Evolutionary conservation across 2,797 vertebrate genomes (phyloP).

Genomic region (Xenops minutus): DNA sequence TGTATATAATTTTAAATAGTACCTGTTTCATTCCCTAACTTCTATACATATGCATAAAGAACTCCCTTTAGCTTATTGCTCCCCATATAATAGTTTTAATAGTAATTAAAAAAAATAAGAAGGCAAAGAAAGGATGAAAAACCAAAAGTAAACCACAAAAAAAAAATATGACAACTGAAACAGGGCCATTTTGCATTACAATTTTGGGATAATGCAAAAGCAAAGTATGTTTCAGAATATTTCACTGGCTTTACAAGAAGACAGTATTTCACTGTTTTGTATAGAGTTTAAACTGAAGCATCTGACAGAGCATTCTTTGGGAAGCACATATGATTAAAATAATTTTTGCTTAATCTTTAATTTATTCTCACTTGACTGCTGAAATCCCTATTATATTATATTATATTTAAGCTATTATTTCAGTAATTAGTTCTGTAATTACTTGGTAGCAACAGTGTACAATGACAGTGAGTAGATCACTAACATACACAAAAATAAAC

Average conservation of each 20-base stretch:
- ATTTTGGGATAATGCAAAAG: neutral
- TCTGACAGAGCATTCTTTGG: neutral
- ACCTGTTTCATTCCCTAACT: neutral
- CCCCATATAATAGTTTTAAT: neutral
- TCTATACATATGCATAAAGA: neutral
- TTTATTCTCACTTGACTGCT: neutral
- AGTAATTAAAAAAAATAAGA: neutral
- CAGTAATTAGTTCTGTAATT: neutral
- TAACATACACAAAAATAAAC: neutral
- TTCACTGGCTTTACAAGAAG: neutral
- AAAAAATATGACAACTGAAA: neutral
- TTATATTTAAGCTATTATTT: conserved; percentile 3
- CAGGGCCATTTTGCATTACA: neutral
- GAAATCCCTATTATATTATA: neutral
- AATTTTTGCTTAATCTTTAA: neutral
- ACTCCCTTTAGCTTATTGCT: neutral
- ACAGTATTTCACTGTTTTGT: neutral
- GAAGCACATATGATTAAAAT: neutral
- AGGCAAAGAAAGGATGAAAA: neutral
- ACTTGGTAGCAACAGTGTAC: neutral
- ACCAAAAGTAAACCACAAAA: neutral
- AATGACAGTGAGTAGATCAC: neutral
- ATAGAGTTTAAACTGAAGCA: neutral
- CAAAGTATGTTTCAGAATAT: neutral
- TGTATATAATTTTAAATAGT: neutral